These are phyloP conservation scores for Schizopygopsis pylzovi DNA, from an alignment of 2,797 vertebrate species.

Conservation along the genomic window DNA sequence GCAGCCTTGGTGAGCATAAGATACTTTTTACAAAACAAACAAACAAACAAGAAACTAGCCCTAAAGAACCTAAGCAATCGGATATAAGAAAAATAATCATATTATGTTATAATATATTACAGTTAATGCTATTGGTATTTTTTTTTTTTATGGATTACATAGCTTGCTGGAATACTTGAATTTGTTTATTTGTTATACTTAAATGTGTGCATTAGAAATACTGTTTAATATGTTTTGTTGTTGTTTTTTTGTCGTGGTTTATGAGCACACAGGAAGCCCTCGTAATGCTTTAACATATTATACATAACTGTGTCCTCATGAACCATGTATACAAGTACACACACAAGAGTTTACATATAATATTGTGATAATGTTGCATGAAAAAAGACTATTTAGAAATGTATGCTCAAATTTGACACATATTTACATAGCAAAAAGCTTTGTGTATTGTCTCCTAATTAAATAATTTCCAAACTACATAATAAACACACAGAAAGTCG, in stretches of 20 bases:
- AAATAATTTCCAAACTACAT: slow-evolving; percentile 21
- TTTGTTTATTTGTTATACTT: background rate
- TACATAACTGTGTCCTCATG: background rate
- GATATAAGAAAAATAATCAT: background rate
- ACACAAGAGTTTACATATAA: background rate
- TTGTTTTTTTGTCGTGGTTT: background rate
- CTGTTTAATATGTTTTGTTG: background rate
- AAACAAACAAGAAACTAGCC: too few species aligned
- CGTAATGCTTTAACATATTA: background rate
- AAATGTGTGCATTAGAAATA: background rate
- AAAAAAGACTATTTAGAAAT: slow-evolving; percentile 16
- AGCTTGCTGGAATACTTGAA: background rate
- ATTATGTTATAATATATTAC: background rate
- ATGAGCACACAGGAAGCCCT: background rate
- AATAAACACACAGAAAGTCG: slow-evolving; percentile 17
- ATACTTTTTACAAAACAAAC: too few species aligned
- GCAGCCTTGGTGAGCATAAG: background rate
- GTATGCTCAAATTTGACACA: background rate
- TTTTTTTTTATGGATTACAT: background rate
- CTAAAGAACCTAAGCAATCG: too few species aligned
- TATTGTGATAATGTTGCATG: background rate
- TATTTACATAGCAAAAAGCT: slow-evolving; percentile 26
- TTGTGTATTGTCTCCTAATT: slow-evolving; percentile 12
- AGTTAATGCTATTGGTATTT: background rate
- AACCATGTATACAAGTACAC: background rate